These are phyloP conservation scores for Lasioglossum malachurum DNA, from an alignment of 2,888 invertebrate species.

Conservation along the genomic window DNA sequence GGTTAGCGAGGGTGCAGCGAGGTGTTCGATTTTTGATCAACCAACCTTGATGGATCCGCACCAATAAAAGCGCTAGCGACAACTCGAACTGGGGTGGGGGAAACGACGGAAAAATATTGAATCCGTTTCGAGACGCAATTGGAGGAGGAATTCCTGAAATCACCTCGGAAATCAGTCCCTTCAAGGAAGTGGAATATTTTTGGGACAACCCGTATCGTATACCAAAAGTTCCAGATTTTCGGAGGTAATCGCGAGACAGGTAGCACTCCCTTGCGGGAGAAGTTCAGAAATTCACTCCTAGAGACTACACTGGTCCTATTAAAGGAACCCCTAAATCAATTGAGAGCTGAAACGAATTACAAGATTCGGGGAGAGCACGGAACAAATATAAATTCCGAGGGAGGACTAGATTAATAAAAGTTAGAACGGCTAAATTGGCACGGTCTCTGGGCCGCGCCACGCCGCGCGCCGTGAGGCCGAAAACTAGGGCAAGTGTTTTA, in stretches of 20 bases:
- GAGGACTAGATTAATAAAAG: neutral
- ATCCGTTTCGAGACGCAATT: neutral
- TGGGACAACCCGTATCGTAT: too few relatives aligned
- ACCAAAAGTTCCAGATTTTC: neutral
- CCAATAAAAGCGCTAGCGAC: neutral
- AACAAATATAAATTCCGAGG: neutral
- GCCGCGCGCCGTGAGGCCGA: neutral
- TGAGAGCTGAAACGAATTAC: neutral
- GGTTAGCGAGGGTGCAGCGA: too few relatives aligned
- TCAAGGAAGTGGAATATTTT: too few relatives aligned
- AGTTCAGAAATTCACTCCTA: neutral
- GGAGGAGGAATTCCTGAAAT: neutral
- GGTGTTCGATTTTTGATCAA: constrained; percentile 41
- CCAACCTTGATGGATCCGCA: neutral
- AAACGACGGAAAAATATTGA: neutral
- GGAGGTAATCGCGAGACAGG: neutral
- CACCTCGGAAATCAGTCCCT: too few relatives aligned
- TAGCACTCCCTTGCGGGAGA: neutral
- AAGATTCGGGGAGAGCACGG: neutral
- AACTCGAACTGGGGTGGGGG: neutral
- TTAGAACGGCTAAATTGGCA: neutral
- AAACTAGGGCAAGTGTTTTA: constrained; percentile 22
- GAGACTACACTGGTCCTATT: neutral
- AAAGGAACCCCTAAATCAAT: neutral
- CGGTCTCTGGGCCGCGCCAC: neutral